These are phyloP conservation scores for Rhinolophus ferrumequinum DNA, from an alignment of 2,113 vertebrate species.

Conservation along the genomic window DNA sequence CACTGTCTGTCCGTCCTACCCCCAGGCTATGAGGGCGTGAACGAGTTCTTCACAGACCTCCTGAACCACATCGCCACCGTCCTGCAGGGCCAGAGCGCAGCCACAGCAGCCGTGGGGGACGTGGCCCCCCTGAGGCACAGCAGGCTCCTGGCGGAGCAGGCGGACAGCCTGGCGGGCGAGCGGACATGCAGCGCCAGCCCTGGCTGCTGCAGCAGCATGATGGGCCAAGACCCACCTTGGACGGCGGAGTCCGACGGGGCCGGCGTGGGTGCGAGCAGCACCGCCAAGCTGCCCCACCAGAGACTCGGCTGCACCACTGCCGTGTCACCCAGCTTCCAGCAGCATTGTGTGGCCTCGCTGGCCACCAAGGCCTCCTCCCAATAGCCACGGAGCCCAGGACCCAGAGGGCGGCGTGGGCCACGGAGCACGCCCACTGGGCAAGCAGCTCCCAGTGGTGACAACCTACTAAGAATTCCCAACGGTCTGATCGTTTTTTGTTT, in stretches of 20 bases:
- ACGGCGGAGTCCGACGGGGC: conserved; percentile 89
- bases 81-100: conserved; percentile 89
- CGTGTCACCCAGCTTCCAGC: conserved; percentile 98
- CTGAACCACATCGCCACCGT: conserved; percentile 95
- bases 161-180: conserved; percentile 81
- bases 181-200: conserved; percentile 85
- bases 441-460: conserved; percentile 62
- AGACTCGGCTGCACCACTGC: conserved; percentile 96
- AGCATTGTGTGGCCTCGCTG: conserved; percentile 96
- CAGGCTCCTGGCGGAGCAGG: conserved; percentile 84
- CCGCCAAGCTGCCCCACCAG: conserved; percentile 92
- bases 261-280: conserved; percentile 55
- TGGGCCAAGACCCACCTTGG: conserved; percentile 92
- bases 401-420: conserved; percentile 68
- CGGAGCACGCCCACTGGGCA: conserved; percentile 52
- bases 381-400: conserved; percentile 87
- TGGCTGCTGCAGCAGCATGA: conserved; percentile 88
- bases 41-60: conserved; percentile 96
- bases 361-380: conserved; percentile 98
- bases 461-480: conserved; percentile 67
- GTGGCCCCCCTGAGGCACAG: conserved; percentile 84
- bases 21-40: conserved; percentile 96
- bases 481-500: conserved; percentile 70
- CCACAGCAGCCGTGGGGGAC: conserved; percentile 81
- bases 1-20: background rate